Conservation (phyloP, 1,140 invertebrate species). For the Brachionus angularis region DNA sequence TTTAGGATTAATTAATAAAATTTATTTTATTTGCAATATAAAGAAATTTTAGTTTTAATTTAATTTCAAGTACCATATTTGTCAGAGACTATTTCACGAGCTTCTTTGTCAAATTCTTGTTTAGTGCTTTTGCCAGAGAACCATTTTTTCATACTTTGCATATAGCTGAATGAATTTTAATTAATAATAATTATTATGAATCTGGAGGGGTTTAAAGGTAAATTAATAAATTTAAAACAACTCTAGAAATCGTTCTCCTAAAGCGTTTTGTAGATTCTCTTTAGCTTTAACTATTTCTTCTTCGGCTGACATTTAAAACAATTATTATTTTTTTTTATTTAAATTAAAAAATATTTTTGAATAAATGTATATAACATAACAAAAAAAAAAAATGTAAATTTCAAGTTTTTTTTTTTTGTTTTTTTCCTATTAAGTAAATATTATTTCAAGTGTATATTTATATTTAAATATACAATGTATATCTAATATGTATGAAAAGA, state of each 20-base stretch:
- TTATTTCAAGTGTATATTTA: neutral
- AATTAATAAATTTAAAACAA: neutral
- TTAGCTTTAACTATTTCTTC: slow-evolving; percentile 23
- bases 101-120: slow-evolving; percentile 25
- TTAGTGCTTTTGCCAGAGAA: slow-evolving; percentile 11
- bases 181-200: slow-evolving; percentile 2
- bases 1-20: too few species aligned
- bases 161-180: neutral
- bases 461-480: too few species aligned
- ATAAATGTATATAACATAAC: too few species aligned
- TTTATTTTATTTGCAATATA: too few species aligned
- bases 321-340: too few species aligned
- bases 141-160: slow-evolving; percentile 40
- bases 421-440: slow-evolving; percentile 1
- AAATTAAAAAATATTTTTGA: too few species aligned
- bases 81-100: slow-evolving; percentile 11
- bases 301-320: slow-evolving; percentile 40
- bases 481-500: too few species aligned
- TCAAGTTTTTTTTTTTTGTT: slow-evolving; percentile 22
- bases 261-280: slow-evolving; percentile 23
- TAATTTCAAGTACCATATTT: slow-evolving; percentile 10
- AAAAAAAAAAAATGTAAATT: slow-evolving; percentile 1
- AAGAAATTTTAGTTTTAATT: neutral
- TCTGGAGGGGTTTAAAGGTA: too few species aligned
- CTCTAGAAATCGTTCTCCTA: slow-evolving; percentile 26